Evolutionary conservation across 2,113 vertebrate species (phyloP).

Genomic region (Rana temporaria): DNA sequence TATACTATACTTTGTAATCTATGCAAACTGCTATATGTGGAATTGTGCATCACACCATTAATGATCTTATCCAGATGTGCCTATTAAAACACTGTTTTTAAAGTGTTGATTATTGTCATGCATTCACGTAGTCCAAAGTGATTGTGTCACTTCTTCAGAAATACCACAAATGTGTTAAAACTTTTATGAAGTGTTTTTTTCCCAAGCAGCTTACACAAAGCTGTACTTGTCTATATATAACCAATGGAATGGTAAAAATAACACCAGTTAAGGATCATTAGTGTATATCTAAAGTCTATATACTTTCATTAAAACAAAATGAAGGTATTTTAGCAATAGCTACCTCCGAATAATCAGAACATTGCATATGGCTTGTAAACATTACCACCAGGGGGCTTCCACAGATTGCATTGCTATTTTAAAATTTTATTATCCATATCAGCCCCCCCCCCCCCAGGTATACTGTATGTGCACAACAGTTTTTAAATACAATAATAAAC

Average conservation of each 20-base stretch:
- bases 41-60: slow-evolving; percentile 6
- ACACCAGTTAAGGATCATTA: slow-evolving; percentile 1
- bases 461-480: no score
- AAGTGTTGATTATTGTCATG: slow-evolving; percentile 45
- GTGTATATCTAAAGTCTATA: neutral
- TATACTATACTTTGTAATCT: neutral
- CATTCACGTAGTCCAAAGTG: slow-evolving; percentile 61
- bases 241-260: neutral
- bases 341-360: no score
- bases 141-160: slow-evolving; percentile 49
- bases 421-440: no score
- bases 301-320: neutral
- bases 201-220: neutral
- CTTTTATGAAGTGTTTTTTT: neutral
- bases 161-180: slow-evolving; percentile 35
- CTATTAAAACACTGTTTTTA: slow-evolving; percentile 24
- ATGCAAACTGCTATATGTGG: slow-evolving; percentile 13
- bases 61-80: slow-evolving; percentile 22
- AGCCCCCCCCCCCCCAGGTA: no score
- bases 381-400: no score
- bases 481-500: no score
- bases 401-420: no score
- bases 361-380: no score
- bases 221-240: neutral
- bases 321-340: no score